These are phyloP conservation scores for Periparus ater DNA, from an alignment of 2,797 vertebrate species.

Conservation along the genomic window DNA sequence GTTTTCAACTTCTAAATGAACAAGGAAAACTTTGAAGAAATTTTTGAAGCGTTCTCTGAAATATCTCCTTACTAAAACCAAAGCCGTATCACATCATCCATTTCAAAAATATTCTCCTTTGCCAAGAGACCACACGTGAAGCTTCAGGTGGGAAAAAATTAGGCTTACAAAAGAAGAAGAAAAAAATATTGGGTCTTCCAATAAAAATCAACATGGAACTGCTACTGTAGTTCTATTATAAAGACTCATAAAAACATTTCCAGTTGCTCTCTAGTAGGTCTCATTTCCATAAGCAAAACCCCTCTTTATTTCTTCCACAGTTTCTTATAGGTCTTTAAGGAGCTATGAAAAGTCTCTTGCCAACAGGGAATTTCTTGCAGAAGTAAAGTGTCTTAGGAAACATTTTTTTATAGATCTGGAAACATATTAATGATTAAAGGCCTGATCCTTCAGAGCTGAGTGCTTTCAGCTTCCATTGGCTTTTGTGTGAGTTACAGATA, in stretches of 20 bases:
- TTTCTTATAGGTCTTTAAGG: slow-evolving; percentile 58
- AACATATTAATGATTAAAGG: slow-evolving; percentile 56
- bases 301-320: slow-evolving; percentile 67
- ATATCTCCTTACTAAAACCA: slow-evolving; percentile 11
- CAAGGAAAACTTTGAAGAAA: background rate
- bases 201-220: slow-evolving; percentile 52
- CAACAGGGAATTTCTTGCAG: slow-evolving; percentile 68
- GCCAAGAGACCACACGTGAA: slow-evolving; percentile 49
- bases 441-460: slow-evolving; percentile 23
- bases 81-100: slow-evolving; percentile 24
- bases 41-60: background rate
- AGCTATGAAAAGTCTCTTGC: slow-evolving; percentile 66
- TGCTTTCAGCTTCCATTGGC: slow-evolving; percentile 17
- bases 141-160: slow-evolving; percentile 44
- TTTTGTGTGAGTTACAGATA: slow-evolving; percentile 12
- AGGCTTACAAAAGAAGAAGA: slow-evolving; percentile 28
- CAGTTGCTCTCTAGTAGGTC: slow-evolving; percentile 63
- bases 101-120: slow-evolving; percentile 25
- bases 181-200: slow-evolving; percentile 9
- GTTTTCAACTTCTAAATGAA: slow-evolving; percentile 13
- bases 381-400: slow-evolving; percentile 64
- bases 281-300: slow-evolving; percentile 58
- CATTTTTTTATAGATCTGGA: slow-evolving; percentile 64
- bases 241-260: slow-evolving; percentile 60
- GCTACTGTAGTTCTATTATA: slow-evolving; percentile 59